Conservation (phyloP, 2,113 vertebrate species). For the Orycteropus afer region DNA sequence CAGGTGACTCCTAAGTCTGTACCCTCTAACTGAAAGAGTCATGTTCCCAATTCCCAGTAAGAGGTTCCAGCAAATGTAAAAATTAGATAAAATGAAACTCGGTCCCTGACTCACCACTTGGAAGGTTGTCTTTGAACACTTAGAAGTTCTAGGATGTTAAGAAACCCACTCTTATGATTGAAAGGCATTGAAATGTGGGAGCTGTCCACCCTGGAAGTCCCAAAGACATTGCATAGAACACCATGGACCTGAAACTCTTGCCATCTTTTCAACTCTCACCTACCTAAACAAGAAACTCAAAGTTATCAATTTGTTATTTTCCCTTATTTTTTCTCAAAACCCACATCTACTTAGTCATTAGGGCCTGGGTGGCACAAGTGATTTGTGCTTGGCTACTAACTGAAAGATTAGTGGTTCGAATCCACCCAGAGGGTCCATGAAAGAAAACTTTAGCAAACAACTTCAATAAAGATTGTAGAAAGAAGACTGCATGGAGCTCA, state of each 20-base stretch:
- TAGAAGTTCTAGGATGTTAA: neutral
- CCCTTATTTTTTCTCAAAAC: neutral
- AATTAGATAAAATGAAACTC: neutral
- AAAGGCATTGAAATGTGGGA: neutral
- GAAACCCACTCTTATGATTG: accelerated
- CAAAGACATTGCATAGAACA: neutral
- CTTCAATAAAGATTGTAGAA: neutral
- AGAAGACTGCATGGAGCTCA: neutral
- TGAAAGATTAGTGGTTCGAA: neutral
- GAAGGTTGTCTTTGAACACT: neutral
- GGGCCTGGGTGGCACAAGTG: neutral
- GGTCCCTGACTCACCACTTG: neutral
- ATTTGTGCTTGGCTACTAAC: neutral
- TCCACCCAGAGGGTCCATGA: neutral
- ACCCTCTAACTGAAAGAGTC: neutral
- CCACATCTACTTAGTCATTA: neutral
- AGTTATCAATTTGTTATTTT: neutral
- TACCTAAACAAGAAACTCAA: neutral
- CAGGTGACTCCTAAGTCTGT: neutral
- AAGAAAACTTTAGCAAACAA: neutral
- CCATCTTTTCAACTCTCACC: neutral
- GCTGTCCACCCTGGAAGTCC: neutral
- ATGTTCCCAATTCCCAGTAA: neutral
- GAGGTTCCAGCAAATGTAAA: neutral
- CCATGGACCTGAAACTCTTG: accelerated